These are phyloP conservation scores for Eulithis prunata DNA, from an alignment of 2,888 invertebrate species.

Conservation along the genomic window DNA sequence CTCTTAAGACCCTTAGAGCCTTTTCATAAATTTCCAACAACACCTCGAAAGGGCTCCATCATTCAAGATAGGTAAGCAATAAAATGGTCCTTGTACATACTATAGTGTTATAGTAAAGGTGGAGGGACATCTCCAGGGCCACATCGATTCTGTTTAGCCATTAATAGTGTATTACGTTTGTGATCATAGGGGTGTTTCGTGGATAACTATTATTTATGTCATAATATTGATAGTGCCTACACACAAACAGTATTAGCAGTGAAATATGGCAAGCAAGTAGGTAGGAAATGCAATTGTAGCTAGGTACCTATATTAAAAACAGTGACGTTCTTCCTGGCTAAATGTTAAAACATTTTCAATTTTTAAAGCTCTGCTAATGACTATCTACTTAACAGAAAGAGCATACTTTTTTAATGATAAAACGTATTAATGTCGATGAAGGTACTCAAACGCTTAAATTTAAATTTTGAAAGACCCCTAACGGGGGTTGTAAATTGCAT, in stretches of 20 bases:
- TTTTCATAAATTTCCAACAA: slow-evolving; percentile 69
- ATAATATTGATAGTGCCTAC: slow-evolving; percentile 2
- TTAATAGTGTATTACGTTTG: slow-evolving; percentile 59
- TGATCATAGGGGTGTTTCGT: slow-evolving; percentile 30
- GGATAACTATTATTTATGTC: slow-evolving; percentile 19
- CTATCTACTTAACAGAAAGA: slow-evolving; percentile 42
- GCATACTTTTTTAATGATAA: slow-evolving; percentile 48
- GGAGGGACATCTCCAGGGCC: slow-evolving; percentile 66
- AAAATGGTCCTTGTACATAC: slow-evolving; percentile 75
- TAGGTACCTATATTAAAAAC: too few species aligned
- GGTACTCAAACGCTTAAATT: slow-evolving; percentile 56
- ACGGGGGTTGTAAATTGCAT: slow-evolving; percentile 72
- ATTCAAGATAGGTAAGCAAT: slow-evolving; percentile 72
- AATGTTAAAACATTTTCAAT: not conserved
- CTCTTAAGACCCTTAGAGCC: slow-evolving; percentile 56
- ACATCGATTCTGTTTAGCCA: slow-evolving; percentile 74
- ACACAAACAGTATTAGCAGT: not conserved
- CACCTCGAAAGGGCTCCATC: slow-evolving; percentile 61
- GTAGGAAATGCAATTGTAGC: too few species aligned
- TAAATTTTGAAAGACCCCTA: slow-evolving; percentile 65
- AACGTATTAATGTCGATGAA: slow-evolving; percentile 52
- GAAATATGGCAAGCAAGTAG: too few species aligned
- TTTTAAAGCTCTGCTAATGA: slow-evolving; percentile 7
- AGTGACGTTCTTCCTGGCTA: too few species aligned
- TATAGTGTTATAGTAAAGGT: slow-evolving; percentile 71